Evolutionary conservation across 1,140 invertebrate species (phyloP).

Genomic region (Apis cerana): DNA sequence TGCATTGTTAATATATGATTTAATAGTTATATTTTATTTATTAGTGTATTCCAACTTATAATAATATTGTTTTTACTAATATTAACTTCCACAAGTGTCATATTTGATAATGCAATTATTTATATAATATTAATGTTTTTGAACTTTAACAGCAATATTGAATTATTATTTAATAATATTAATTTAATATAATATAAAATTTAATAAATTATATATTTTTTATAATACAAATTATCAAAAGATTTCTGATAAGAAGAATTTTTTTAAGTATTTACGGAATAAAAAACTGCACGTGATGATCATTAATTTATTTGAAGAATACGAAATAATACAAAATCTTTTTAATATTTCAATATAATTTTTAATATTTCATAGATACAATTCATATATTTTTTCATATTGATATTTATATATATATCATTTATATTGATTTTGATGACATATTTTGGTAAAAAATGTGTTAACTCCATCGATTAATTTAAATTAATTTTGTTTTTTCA

Average conservation of each 20-base stretch:
- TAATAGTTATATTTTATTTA: background rate
- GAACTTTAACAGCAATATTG: too few relatives aligned
- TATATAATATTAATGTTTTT: too few relatives aligned
- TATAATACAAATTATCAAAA: background rate
- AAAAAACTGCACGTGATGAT: background rate
- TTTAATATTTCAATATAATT: too few relatives aligned
- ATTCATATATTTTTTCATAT: too few relatives aligned
- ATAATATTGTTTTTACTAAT: too few relatives aligned
- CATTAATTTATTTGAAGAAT: background rate
- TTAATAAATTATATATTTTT: background rate
- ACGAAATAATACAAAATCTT: background rate
- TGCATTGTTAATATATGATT: background rate
- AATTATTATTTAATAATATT: background rate
- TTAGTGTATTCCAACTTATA: background rate
- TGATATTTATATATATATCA: too few relatives aligned
- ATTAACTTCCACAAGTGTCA: conserved; percentile 7
- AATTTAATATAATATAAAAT: background rate
- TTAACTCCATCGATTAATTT: too few relatives aligned
- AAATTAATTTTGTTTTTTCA: too few relatives aligned
- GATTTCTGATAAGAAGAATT: too few relatives aligned
- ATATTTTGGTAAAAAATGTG: too few relatives aligned
- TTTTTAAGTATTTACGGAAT: background rate
- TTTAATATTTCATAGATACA: background rate
- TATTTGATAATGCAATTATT: background rate
- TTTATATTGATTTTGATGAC: too few relatives aligned